Conservation (phyloP, 1,140 invertebrate genomes). For the Frieseomelitta varia region DNA sequence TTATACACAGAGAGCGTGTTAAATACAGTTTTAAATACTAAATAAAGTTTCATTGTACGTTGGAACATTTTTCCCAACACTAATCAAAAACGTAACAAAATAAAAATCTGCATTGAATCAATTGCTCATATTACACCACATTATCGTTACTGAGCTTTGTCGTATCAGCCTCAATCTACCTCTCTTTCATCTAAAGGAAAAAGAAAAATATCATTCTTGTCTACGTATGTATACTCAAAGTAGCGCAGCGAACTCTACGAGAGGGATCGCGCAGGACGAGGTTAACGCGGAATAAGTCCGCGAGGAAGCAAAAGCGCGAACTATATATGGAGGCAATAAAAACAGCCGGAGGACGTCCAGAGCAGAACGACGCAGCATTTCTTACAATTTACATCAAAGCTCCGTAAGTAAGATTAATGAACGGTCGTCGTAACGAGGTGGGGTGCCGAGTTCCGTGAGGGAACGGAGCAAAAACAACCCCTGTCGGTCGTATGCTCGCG, state of each 20-base stretch:
- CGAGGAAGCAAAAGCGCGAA: not conserved
- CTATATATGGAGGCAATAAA: slow-evolving; percentile 26
- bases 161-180: too few relatives aligned
- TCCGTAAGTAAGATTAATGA: slow-evolving; percentile 63
- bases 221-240: not conserved
- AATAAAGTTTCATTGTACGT: too few relatives aligned
- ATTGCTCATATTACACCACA: not conserved
- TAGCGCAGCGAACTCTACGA: not conserved
- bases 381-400: slow-evolving; percentile 63
- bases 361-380: slow-evolving; percentile 32
- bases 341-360: slow-evolving; percentile 32
- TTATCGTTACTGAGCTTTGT: not conserved
- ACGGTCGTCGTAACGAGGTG: slow-evolving; percentile 24
- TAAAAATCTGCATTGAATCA: too few relatives aligned
- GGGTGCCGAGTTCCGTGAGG: slow-evolving; percentile 6
- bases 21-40: too few relatives aligned
- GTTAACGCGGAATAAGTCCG: slow-evolving; percentile 16
- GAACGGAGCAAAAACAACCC: not conserved
- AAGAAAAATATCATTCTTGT: not conserved
- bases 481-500: slow-evolving; percentile 4
- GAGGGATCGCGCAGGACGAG: not conserved
- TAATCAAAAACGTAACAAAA: too few relatives aligned
- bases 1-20: too few relatives aligned
- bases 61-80: too few relatives aligned
- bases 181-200: not conserved